Evolutionary conservation across 2,888 invertebrate genomes (phyloP), one percentile per base, ranked within the genome.

Genomic region (Pegoplata infirma): DNA sequence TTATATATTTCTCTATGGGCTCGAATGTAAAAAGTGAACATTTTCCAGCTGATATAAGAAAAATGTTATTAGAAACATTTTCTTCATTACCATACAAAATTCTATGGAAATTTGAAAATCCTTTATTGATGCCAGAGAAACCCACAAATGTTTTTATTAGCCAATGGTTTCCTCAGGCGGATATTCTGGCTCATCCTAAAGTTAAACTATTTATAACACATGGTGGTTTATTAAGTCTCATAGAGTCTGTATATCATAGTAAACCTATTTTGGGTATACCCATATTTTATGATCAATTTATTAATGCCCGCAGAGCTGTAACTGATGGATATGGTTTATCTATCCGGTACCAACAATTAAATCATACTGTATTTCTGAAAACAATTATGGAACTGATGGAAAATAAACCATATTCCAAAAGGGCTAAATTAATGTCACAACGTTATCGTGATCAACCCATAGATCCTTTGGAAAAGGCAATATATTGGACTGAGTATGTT

Each of bases 181-280:
- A 89, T 47, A 84, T 90, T n/a, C 73, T 88, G n/a, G 88, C 88
- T 10, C 91, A 92, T 83, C 86, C 88, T 0, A 90, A 90, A 23
- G 87, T 90, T 0, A 88, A 87, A 28, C 84, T 90, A 0, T 91
- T 91, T 73, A 90, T 92, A 49, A 91, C 90, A 1, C 92, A 92
- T 82, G 91, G 91, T 1, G 92, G 91, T 0, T 85, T 91, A 16
- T 85, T 91, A 16, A 90, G 91, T 63, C 85, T 89, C 2, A 89
- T 88, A 17, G 91, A 91, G 81, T 88, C 90, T 0, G 84, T 89
- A 2, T 87, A 87, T 81, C 86, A 86, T 72, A 90, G 87, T 4
- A 89, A 90, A 10, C 90, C 90, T 0, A 77, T 90, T 2, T 68
- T 91, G 5, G 90, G 89, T 0, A 81, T 90, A 23, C 90, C 90